Evolutionary conservation across 2,113 vertebrate species (phyloP).

Genomic region (Anseranas semipalmata): DNA sequence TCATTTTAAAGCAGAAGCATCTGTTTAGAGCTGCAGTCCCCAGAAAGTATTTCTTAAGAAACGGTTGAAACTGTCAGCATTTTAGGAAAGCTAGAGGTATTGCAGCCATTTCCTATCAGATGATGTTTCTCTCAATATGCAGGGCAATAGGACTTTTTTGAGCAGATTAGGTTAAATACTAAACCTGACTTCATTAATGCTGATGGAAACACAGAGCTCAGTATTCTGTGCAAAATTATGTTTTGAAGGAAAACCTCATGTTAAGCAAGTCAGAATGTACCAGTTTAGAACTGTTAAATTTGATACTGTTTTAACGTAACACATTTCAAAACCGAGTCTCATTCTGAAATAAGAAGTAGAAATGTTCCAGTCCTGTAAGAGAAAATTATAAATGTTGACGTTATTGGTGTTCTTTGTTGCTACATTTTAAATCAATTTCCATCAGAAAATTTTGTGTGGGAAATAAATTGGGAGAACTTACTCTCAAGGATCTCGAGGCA

Average conservation of each 20-base stretch:
- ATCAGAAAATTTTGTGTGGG: not conserved
- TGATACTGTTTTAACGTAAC: slow-evolving; percentile 29
- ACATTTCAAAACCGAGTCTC: slow-evolving; percentile 22
- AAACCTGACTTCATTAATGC: not conserved
- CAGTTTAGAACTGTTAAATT: not conserved
- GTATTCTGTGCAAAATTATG: not conserved
- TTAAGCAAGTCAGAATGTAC: not conserved
- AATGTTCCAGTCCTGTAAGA: slow-evolving; percentile 8
- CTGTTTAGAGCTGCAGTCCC: slow-evolving; percentile 25
- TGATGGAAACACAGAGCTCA: slow-evolving; percentile 17
- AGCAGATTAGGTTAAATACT: slow-evolving; percentile 37
- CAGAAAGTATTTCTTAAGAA: slow-evolving; percentile 60
- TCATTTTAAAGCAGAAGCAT: slow-evolving; percentile 28
- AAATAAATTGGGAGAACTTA: not conserved
- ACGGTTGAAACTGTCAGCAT: slow-evolving; percentile 60
- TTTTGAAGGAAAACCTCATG: slow-evolving; percentile 9
- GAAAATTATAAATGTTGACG: not conserved
- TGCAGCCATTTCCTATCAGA: slow-evolving; percentile 69
- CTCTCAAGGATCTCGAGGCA: not conserved
- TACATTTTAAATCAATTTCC: not conserved
- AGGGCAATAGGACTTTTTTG: not conserved
- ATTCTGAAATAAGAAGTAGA: not conserved
- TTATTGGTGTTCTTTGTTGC: not conserved
- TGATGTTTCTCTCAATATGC: slow-evolving; percentile 16
- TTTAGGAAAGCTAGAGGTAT: slow-evolving; percentile 54